Conservation (phyloP, 2,888 invertebrate species). For the Drosophila melanocephala region DNA sequence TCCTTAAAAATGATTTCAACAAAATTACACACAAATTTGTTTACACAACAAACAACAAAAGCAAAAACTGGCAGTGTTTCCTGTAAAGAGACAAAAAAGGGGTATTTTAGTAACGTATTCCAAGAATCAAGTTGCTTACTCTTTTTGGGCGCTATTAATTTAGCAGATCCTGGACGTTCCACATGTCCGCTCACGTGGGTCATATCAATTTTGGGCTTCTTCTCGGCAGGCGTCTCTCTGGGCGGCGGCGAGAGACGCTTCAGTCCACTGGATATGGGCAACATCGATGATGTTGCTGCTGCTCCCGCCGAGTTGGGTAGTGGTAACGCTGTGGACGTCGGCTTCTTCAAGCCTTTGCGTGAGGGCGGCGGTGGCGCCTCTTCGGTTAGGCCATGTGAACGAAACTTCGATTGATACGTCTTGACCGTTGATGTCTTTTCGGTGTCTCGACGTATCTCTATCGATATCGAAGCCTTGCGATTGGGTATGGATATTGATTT, state of each 20-base stretch:
- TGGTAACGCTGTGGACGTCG: conserved; percentile 83
- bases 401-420: conserved; percentile 95
- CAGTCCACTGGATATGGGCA: conserved; percentile 65
- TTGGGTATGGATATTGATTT: conserved; percentile 84
- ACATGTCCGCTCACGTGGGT: conserved; percentile 84
- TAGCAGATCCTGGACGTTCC: conserved; percentile 93
- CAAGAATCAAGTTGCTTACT: conserved; percentile 90
- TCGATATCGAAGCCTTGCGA: conserved; percentile 91
- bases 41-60: conserved; percentile 48
- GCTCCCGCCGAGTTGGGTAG: conserved; percentile 50
- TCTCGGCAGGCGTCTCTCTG: conserved; percentile 88
- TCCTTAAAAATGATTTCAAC: conserved; percentile 44
- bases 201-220: conserved; percentile 90
- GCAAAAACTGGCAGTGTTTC: conserved; percentile 66
- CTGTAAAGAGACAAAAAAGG: conserved; percentile 63
- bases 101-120: conserved; percentile 66
- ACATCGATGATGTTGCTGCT: conserved; percentile 81
- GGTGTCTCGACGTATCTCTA: conserved; percentile 91
- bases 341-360: conserved; percentile 89
- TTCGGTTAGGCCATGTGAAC: conserved; percentile 95
- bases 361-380: conserved; percentile 95
- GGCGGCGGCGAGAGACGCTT: conserved; percentile 81
- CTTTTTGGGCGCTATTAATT: conserved; percentile 95
- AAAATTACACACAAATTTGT: conserved; percentile 43
- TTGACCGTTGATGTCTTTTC: conserved; percentile 95